phyloP scores from a whole-genome alignment of 2,888 invertebrate species.

The Spilosoma lubricipeda region DNA sequence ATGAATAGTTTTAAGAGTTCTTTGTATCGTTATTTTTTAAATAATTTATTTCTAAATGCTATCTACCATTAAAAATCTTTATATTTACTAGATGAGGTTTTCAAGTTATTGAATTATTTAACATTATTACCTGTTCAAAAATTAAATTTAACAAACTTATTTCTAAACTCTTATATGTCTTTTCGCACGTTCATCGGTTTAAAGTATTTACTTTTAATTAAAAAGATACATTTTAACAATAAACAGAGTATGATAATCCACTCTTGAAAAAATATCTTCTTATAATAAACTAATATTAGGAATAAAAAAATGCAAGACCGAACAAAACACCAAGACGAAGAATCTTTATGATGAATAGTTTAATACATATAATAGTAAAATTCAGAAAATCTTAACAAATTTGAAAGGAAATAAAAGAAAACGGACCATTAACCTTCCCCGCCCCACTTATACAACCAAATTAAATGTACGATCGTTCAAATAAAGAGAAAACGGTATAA shows the following conservation, averaged over 20 bases:
- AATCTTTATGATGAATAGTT: neutral
- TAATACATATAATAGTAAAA: neutral
- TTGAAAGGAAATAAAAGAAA: neutral
- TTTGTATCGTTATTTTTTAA: no score
- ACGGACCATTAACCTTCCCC: neutral
- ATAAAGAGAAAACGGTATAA: slow-evolving; percentile 57
- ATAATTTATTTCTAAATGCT: neutral
- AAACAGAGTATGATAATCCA: neutral
- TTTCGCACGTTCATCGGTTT: neutral
- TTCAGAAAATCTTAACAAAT: neutral
- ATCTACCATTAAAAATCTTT: neutral
- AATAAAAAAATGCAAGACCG: neutral
- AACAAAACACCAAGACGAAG: neutral
- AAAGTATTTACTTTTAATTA: no score
- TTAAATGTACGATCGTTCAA: slow-evolving; percentile 44
- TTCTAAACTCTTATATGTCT: neutral
- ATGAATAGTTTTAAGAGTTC: neutral
- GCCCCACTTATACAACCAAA: slow-evolving; percentile 11
- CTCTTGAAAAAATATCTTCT: neutral
- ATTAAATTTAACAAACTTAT: no score
- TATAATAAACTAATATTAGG: neutral
- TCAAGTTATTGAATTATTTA: neutral
- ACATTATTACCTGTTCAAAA: neutral
- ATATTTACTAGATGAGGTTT: neutral
- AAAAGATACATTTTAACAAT: neutral